A percentile compares a stretch with the other conserved stretches of the same genome.
These are phyloP conservation scores for Drosophila dunni DNA, from an alignment of 1,140 invertebrate species.

Conservation along the genomic window DNA sequence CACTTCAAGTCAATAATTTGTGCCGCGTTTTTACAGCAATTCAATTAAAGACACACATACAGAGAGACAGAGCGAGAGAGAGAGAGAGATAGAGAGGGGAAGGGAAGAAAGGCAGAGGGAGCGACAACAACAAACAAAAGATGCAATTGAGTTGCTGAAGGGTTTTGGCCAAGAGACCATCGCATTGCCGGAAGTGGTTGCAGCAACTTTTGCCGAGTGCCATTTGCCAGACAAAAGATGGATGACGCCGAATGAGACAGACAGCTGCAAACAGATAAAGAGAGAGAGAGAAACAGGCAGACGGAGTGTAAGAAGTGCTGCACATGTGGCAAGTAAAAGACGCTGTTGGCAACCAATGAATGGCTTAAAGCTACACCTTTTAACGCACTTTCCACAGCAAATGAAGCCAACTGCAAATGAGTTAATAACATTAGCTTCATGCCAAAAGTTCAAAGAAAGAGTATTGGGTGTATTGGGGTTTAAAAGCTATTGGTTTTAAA, in stretches of 20 bases:
- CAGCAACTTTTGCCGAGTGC: slow-evolving; percentile 59
- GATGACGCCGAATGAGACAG: slow-evolving; percentile 8
- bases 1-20: slow-evolving; percentile 51
- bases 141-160: slow-evolving; percentile 52
- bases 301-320: slow-evolving; percentile 1
- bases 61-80: neutral
- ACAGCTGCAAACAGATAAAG: neutral
- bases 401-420: slow-evolving; percentile 22
- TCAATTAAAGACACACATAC: slow-evolving; percentile 50
- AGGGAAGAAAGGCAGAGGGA: neutral
- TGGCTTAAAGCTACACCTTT: slow-evolving; percentile 33
- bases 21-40: slow-evolving; percentile 61
- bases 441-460: neutral
- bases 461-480: neutral
- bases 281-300: neutral
- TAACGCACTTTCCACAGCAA: neutral
- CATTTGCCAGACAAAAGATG: slow-evolving; percentile 48
- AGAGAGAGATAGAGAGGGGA: no score
- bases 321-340: slow-evolving; percentile 23
- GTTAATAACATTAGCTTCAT: slow-evolving; percentile 17
- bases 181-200: slow-evolving; percentile 57
- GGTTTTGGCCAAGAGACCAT: slow-evolving; percentile 44
- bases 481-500: slow-evolving; percentile 9
- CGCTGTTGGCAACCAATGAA: slow-evolving; percentile 28
- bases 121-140: slow-evolving; percentile 46